Base-by-base conservation (phyloP, 2,113 vertebrate species). In the Sinocyclocheilus anshuiensis region DNA sequence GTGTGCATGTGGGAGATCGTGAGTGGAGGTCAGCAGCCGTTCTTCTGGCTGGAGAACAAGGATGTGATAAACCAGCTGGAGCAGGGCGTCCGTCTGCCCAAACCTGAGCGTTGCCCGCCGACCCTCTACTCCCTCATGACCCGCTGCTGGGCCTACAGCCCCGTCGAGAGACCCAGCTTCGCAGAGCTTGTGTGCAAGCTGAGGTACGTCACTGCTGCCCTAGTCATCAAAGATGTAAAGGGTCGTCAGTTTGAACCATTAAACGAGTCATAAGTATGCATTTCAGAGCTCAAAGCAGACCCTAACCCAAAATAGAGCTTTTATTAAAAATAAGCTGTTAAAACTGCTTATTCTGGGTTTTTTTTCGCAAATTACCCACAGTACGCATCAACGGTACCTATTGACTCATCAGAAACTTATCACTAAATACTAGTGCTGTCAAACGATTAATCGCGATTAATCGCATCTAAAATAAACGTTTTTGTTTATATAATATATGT, bases 1-100 rank as follows among this genome's bases (percentile, higher is more conserved):
- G 98, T 99, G 78, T 99, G 97, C 87, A 96, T 98, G 95, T 99
- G 98, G 98, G 98, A 99, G 94, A 97, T 98, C 89, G 96, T 99
- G 91, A 99, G 98, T 87, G 92, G 95, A 29, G 97, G 96, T 45
- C 95, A 99, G 90, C 99, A 99, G 94, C 98, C 98, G 1, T 99
- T 99, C 91, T 97, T 97, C 92, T 98, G 98, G 84, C 94, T 99
- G 93, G 98, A 99, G 92, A 99, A 99, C 90, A 97, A 98, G 1
- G 97, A 99, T 77, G 98, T 99, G 92, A 99, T 99, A 81, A 95
- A 95, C 84, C 95, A 97, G 71, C 97, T 99, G 67, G 98, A 99
- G 92, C 95, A 96, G 0, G 98, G 98, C 0, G 92, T 97, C 79
- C 94, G 98, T 63, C 94, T 99, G 87, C 97, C 97, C 20, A 98